Evolutionary conservation across 2,113 vertebrate species (phyloP), one percentile per base, ranked within the genome.

Genomic region (Protomyctophum bolini): DNA sequence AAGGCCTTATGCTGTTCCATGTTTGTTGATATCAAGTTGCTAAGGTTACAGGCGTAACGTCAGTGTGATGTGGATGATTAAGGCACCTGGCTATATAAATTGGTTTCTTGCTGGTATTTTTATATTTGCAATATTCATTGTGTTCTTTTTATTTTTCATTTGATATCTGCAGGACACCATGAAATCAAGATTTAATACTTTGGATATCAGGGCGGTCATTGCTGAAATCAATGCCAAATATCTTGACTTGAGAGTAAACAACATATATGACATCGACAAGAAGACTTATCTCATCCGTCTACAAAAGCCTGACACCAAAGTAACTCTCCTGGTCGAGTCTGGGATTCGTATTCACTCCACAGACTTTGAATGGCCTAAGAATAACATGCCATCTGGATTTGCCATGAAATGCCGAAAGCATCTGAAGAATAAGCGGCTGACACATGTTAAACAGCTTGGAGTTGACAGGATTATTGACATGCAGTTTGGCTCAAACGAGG

Each of bases 361-460:
- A 0, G 98, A 99, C 83, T 99, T 98, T 2, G 97, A 99, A 80
- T 99, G 98, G 97, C 98, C 98, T 0, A 99, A 99, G 83, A 98
- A 99, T 84, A 86, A 95, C 90, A 98, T 99, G 96, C 98, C 98
- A 0, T 99, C 97, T 0, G 91, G 98, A 75, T 99, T 99, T 91
- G 96, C 98, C 3, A 99, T 99, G 97, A 99, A 99, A 93, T 99
- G 98, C 73, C 95, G 98, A 28, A 99, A 99, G 66, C 98, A 99
- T 68, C 73, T 99, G 73, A 95, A 93, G 83, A 90, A 94, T 6
- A 91, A 97, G 5, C 88, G 98, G 1, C 69, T 99, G 73, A 94
- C 96, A 6, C 90, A 93, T 1, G 91, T 97, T 0, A 92, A 88
- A 12, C 98, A 99, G 81, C 94, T 99, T 1, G 98, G 97, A 0